Evolutionary conservation across 1,140 invertebrate genomes (phyloP).

Genomic region (Diprion similis): DNA sequence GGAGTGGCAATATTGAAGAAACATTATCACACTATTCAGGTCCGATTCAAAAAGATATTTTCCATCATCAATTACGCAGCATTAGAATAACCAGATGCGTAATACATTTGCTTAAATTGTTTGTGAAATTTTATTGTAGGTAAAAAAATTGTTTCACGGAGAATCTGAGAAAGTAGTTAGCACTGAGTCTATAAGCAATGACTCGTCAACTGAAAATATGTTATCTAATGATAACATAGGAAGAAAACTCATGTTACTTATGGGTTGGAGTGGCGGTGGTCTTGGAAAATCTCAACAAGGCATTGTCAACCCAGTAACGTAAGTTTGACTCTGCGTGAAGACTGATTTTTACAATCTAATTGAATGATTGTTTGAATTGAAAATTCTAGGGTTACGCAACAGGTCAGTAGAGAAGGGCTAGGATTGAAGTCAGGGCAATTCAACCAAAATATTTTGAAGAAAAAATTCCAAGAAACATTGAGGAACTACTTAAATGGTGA

Average conservation of each 20-base stretch:
- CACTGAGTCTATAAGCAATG: constrained; percentile 30
- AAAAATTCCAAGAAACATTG: constrained; percentile 44
- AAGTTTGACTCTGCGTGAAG: constrained; percentile 32
- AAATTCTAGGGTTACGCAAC: constrained; percentile 57
- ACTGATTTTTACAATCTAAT: constrained; percentile 6
- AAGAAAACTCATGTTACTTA: constrained; percentile 75
- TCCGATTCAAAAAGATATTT: constrained; percentile 35
- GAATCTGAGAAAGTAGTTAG: constrained; percentile 25
- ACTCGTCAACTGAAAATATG: constrained; percentile 36
- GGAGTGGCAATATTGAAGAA: constrained; percentile 56
- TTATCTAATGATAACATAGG: constrained; percentile 66
- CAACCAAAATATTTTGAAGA: constrained; percentile 51
- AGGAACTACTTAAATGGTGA: constrained; percentile 62
- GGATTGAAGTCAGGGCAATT: constrained; percentile 46
- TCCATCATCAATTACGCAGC: background rate
- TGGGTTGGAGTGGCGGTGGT: constrained; percentile 84
- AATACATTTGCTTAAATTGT: too few relatives aligned
- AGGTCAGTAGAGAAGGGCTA: constrained; percentile 48
- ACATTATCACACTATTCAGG: constrained; percentile 65
- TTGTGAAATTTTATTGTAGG: constrained; percentile 21
- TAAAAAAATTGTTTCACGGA: constrained; percentile 41
- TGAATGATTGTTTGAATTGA: background rate
- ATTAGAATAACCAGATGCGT: too few relatives aligned
- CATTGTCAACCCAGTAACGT: constrained; percentile 70
- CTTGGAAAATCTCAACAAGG: constrained; percentile 75